phyloP scores from a whole-genome alignment of 2,113 vertebrate species.

The Pluvianellus socialis region DNA sequence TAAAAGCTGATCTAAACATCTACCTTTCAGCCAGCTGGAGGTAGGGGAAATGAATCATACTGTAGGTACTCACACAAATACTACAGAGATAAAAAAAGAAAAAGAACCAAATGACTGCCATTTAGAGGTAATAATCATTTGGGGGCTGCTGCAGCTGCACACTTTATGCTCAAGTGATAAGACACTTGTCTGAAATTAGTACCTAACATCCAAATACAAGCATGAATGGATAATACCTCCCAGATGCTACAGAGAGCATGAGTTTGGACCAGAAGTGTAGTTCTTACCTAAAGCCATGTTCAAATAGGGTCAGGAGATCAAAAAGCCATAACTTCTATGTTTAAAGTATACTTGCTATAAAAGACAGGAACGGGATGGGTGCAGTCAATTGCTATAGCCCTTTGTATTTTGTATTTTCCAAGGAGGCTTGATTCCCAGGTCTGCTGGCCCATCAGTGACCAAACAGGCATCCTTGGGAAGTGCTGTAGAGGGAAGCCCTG shows the following conservation, averaged over 20 bases:
- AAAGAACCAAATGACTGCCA: background rate
- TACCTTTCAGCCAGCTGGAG: background rate
- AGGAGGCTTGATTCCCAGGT: background rate
- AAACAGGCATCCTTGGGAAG: background rate
- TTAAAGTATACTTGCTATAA: background rate
- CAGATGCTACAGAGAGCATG: background rate
- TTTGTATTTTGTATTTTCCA: background rate
- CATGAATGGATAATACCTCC: background rate
- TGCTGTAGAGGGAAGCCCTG: fast-evolving
- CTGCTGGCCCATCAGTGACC: background rate
- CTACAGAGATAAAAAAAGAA: background rate
- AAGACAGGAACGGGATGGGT: background rate
- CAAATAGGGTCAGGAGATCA: background rate
- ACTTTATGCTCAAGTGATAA: background rate
- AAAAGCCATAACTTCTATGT: background rate
- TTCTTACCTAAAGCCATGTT: background rate
- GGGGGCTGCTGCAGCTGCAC: constrained; percentile 36
- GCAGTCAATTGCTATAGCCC: background rate
- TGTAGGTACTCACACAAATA: background rate
- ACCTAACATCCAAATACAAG: background rate
- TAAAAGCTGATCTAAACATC: background rate
- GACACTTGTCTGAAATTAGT: constrained; percentile 16
- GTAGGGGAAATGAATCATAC: background rate
- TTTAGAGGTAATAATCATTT: background rate
- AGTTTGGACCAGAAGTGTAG: background rate